Percentiles rank a stretch among this genome's conserved stretches.
Conservation (phyloP, 2,888 invertebrate genomes). For the Hedya salicella region DNA sequence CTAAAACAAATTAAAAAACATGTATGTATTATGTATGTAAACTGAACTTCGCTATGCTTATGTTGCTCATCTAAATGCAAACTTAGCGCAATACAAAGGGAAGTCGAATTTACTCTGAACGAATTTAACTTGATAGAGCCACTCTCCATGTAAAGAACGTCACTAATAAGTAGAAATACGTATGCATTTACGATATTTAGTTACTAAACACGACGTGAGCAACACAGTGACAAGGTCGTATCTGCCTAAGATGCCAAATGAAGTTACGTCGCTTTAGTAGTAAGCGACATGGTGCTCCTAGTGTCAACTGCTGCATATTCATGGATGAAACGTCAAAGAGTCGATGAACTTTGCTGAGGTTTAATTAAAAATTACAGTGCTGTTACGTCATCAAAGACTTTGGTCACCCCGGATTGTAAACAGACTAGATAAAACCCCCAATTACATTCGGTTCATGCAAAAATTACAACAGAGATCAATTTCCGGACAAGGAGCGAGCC, state of each 20-base stretch:
- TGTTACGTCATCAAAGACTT: background rate
- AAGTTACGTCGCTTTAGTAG: background rate
- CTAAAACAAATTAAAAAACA: background rate
- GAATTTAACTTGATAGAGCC: background rate
- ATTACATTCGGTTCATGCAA: no score
- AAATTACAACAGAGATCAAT: no score
- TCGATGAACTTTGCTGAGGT: conserved; percentile 28
- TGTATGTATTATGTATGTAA: background rate
- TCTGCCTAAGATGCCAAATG: background rate
- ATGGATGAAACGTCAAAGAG: conserved; percentile 23
- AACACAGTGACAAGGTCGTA: background rate
- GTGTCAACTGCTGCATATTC: conserved; percentile 37
- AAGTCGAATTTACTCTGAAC: background rate
- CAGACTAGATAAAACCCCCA: no score
- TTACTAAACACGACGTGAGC: no score
- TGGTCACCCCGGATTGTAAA: no score
- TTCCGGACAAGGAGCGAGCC: no score
- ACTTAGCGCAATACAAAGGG: background rate
- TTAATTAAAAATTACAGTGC: conserved; percentile 16
- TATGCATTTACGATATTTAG: no score
- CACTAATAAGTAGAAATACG: no score
- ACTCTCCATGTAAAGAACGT: background rate
- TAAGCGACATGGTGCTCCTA: background rate
- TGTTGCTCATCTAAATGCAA: background rate
- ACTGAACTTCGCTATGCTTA: background rate